These are phyloP conservation scores for Myotis davidii DNA, from an alignment of 2,113 vertebrate species.

Conservation along the genomic window DNA sequence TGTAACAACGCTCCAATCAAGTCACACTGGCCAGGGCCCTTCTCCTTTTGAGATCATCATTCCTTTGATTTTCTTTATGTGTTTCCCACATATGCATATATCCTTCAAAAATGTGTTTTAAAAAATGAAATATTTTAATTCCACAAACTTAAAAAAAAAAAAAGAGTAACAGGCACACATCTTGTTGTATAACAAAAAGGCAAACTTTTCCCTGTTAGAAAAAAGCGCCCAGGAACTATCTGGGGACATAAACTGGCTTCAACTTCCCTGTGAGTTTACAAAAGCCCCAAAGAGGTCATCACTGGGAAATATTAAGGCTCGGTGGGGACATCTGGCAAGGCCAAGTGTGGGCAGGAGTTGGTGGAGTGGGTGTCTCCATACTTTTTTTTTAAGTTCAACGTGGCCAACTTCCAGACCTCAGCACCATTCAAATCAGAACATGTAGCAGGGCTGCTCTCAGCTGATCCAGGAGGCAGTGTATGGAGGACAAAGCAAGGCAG, in stretches of 20 bases:
- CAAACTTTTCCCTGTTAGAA: background rate
- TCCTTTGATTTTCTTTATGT: background rate
- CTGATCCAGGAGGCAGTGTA: background rate
- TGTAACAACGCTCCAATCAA: background rate
- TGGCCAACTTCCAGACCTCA: background rate
- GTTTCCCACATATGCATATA: background rate
- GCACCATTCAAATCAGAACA: background rate
- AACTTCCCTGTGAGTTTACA: background rate
- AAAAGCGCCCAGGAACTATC: background rate
- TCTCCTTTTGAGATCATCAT: background rate
- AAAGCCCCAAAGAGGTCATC: background rate
- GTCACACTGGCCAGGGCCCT: background rate
- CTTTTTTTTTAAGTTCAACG: background rate
- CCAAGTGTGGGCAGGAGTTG: background rate
- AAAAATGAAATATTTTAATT: too few relatives aligned
- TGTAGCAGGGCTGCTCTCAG: background rate
- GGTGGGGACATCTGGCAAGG: background rate
- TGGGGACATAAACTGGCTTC: background rate
- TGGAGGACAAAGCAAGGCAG: background rate
- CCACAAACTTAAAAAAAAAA: background rate
- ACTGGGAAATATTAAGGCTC: background rate
- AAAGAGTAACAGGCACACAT: background rate
- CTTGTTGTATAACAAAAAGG: background rate
- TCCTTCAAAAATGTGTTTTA: background rate
- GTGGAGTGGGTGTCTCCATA: rapidly evolving